Conservation (phyloP, 2,113 vertebrate genomes). For the Myotis yumanensis region DNA sequence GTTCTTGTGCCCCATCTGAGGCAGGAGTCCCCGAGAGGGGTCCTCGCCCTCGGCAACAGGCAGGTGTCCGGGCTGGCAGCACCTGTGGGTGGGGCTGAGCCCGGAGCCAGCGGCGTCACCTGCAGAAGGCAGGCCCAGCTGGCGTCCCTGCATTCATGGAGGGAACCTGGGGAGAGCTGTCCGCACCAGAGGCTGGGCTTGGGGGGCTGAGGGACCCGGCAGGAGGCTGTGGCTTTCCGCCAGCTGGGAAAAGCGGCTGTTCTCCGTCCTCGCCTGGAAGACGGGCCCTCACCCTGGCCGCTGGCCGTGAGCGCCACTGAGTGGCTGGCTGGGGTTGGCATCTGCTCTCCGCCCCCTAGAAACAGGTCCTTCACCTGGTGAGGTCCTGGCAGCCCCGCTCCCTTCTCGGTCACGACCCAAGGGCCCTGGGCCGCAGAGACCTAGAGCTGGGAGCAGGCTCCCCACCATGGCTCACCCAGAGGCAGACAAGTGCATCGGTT, state of each 20-base stretch:
- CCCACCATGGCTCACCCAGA: fast-evolving
- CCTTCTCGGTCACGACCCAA: fast-evolving
- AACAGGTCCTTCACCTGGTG: background rate
- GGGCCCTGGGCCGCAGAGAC: background rate
- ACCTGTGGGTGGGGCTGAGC: fast-evolving
- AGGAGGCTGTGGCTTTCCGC: background rate
- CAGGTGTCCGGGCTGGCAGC: background rate
- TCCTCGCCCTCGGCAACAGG: fast-evolving
- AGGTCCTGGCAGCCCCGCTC: background rate
- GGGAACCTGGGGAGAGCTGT: too few relatives aligned
- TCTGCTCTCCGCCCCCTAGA: background rate
- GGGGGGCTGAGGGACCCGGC: background rate
- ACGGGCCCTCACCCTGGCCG: too few relatives aligned
- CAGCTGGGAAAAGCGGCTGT: background rate
- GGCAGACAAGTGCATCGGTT: fast-evolving
- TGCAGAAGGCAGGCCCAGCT: too few relatives aligned
- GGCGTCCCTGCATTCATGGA: background rate
- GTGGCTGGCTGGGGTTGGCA: background rate
- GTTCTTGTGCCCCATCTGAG: fast-evolving
- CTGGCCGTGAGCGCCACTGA: background rate
- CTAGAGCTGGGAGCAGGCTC: background rate
- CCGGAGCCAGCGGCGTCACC: fast-evolving
- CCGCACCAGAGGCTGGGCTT: background rate
- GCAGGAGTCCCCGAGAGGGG: background rate
- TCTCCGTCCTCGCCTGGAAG: background rate